Percentiles rank a stretch among this genome's conserved stretches.
Evolutionary conservation across 2,888 invertebrate species (phyloP).

Genomic region (Hanleya hanleyi): DNA sequence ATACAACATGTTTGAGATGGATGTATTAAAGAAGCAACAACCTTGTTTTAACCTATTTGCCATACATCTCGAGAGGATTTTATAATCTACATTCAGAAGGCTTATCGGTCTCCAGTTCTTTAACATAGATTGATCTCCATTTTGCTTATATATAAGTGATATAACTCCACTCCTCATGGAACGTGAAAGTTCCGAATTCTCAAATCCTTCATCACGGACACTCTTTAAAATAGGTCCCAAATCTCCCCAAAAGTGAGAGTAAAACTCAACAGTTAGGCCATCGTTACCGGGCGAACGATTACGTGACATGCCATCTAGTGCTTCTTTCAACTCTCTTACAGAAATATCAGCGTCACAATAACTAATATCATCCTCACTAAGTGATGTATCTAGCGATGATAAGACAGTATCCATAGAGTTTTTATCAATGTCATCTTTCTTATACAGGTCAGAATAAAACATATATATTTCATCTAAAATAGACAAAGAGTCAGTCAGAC

Average conservation of each 20-base stretch:
- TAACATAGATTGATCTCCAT: background rate
- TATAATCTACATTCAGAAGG: background rate
- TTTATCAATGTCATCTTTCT: background rate
- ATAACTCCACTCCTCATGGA: background rate
- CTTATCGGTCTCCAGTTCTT: conserved; percentile 5
- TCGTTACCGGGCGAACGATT: background rate
- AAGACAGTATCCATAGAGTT: background rate
- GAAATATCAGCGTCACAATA: background rate
- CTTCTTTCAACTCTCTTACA: background rate
- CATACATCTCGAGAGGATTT: background rate
- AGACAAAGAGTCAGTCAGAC: background rate
- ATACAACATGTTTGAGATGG: background rate
- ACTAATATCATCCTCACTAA: background rate
- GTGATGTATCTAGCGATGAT: background rate
- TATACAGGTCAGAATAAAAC: background rate
- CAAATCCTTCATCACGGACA: background rate
- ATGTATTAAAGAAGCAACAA: background rate
- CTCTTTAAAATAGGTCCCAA: background rate
- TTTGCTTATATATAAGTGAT: background rate
- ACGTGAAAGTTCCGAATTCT: background rate
- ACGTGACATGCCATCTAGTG: background rate
- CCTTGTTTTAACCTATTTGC: background rate
- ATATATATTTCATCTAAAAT: background rate
- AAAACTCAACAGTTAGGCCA: background rate
- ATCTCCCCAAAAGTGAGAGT: background rate